phyloP scores from a whole-genome alignment of 2,797 vertebrate genomes.

The Decapterus maruadsi region DNA sequence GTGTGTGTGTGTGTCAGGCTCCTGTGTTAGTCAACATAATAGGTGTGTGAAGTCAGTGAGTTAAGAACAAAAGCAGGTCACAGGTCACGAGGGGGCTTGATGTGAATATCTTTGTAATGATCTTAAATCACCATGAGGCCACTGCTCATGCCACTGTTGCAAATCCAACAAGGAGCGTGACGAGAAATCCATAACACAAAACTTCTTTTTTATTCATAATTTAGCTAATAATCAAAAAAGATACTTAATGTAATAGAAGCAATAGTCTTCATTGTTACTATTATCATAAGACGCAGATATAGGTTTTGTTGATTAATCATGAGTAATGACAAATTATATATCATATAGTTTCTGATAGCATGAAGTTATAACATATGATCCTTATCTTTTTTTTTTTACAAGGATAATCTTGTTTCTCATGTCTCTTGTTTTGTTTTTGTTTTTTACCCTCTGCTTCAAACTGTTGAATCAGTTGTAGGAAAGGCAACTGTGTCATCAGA shows the following conservation, averaged over 20 bases:
- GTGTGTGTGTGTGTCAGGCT: constrained; percentile 18
- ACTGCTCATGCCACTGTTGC: constrained; percentile 25
- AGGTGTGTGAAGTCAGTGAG: constrained; percentile 45
- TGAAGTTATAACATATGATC: background rate
- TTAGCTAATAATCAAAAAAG: background rate
- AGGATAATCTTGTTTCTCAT: constrained; percentile 1
- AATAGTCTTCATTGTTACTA: background rate
- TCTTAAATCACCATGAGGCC: constrained; percentile 29
- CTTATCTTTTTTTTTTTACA: background rate
- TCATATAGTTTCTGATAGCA: background rate
- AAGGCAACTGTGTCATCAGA: background rate
- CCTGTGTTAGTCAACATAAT: constrained; percentile 35
- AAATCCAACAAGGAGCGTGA: constrained; percentile 15
- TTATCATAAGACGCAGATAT: background rate
- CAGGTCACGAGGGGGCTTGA: constrained; percentile 43
- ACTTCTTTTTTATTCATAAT: background rate
- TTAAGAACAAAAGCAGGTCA: constrained; percentile 36
- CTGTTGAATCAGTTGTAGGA: background rate
- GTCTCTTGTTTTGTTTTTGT: background rate
- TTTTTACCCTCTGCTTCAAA: background rate
- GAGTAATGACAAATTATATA: background rate
- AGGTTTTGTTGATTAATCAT: background rate
- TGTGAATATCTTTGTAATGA: constrained; percentile 40
- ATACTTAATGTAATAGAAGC: background rate
- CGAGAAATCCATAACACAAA: background rate